Base-by-base conservation (phyloP, 2,113 vertebrate species). In the Varanus komodoensis region DNA sequence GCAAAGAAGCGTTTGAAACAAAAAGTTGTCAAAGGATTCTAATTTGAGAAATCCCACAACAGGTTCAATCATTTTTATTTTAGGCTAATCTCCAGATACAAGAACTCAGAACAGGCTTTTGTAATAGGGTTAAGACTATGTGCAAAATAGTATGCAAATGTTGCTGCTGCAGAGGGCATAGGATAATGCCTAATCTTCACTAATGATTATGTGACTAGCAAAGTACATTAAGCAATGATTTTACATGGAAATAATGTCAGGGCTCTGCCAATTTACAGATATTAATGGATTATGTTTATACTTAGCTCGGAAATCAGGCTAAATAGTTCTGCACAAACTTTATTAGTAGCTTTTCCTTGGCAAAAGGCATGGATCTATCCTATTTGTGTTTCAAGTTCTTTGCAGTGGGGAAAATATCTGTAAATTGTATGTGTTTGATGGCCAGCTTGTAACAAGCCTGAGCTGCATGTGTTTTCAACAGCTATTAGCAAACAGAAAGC, bases 21-120 rank as follows among this genome's bases (percentile, higher is more conserved):
- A 68, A 89, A 92, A 94, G 1, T 92, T 23, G 0, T 89, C 93
- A 89, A 52, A 94, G 50, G 92, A 90, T 85, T n/a, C 14, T 93
- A 93, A 95, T 95, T 93, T 93, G 75, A 93, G 94, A 96, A 94
- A 96, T 93, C 52, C 73, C 29, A 1, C 57, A 93, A 87, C 82
- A 89, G 61, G 52, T 69, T 90, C 90, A 88, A 67, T 50, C 9
- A 17, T 27, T 64, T 82, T 89, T 92, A 84, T 4, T 87, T 90
- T 73, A 93, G 25, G 48, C 57, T 82, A 79, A 57, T 83, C 86
- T 74, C 21, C 71, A 89, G 4, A 2, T 15, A n/a, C 15, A 19
- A 50, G 4, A 90, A 93, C 80, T 91, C 79, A 82, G 68, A 86
- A 6, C 15, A 1, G 48, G 1, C 23, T 23, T 8, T 89, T 89